Conservation (phyloP, 2,113 vertebrate species). For the Anarrhichthys ocellatus region DNA sequence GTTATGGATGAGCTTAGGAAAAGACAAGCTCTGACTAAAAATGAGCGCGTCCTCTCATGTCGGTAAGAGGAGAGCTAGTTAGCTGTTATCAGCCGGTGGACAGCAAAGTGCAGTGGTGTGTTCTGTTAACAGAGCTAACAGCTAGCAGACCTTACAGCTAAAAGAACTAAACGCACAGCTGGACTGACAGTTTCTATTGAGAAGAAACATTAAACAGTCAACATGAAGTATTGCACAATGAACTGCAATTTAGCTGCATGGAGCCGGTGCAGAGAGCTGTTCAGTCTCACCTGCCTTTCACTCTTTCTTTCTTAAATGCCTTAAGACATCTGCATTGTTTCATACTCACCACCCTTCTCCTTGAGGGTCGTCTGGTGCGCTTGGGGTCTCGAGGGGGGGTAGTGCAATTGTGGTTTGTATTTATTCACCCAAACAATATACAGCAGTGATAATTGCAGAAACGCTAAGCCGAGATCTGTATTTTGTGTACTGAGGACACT, state of each 20-base stretch:
- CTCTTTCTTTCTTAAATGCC: neutral
- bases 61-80: too few relatives aligned
- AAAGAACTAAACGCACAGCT: neutral
- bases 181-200: neutral
- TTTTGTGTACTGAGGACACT: neutral
- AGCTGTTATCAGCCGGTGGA: neutral
- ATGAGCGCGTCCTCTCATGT: too few relatives aligned
- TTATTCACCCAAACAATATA: neutral
- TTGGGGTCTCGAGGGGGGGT: too few relatives aligned
- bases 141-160: neutral
- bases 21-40: too few relatives aligned
- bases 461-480: neutral
- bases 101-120: neutral
- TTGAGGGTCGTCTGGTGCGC: neutral
- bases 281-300: neutral
- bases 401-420: neutral
- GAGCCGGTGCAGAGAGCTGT: neutral
- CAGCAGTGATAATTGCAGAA: neutral
- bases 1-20: neutral
- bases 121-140: neutral
- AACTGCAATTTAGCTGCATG: neutral
- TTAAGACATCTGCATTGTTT: neutral
- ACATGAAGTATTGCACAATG: neutral
- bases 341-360: neutral
- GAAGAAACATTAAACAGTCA: too few relatives aligned